Base-by-base conservation (phyloP, 1,140 invertebrate species). In the Polypedilum vanderplanki region DNA sequence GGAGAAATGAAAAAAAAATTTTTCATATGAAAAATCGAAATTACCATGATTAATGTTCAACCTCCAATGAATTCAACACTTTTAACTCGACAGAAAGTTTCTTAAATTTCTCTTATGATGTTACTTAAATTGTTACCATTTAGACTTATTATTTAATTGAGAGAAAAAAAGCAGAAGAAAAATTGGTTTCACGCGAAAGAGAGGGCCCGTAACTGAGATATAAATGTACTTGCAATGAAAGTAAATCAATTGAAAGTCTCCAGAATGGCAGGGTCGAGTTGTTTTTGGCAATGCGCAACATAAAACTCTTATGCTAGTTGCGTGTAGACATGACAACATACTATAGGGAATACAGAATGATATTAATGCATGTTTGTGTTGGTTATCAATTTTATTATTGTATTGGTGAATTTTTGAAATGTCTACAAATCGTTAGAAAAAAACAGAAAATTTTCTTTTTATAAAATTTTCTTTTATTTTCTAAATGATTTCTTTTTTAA, bases 91-190 rank as follows among this genome's bases (percentile, higher is more conserved):
- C 10, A 57, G 4, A 57, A n/a, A 57, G 46, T 57, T 57, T 57
- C 24, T 33, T 33, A 3, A n/a, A 57, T n/a, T 15, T 57, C n/a
- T 57, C 46, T 57, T 57, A 4, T 15, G 46, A 57, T n/a, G 4
- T 57, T n/a, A n/a, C 46, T 57, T 57, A 57, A 57, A 57, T 57
- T 57, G 46, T 57, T 57, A 57, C 46, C 46, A 57, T 57, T 57
- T 57, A 57, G 46, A 57, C 46, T 57, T 57, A 57, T 57, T 57
- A 57, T 57, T 57, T 57, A 57, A 57, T 57, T 57, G 46, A 57
- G 46, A 57, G 46, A 57, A 57, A 57, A 57, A 57, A 57, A 57
- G 12, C 46, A 57, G 46, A 57, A 57, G 46, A 57, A 57, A 46
- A 57, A 57, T 57, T 57, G 9, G 46, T 57, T 57, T 57, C n/a